A percentile compares a stretch with the other conserved stretches of the same genome.
phyloP scores from a whole-genome alignment of 2,797 vertebrate genomes.

The Muscicapa comitata region DNA sequence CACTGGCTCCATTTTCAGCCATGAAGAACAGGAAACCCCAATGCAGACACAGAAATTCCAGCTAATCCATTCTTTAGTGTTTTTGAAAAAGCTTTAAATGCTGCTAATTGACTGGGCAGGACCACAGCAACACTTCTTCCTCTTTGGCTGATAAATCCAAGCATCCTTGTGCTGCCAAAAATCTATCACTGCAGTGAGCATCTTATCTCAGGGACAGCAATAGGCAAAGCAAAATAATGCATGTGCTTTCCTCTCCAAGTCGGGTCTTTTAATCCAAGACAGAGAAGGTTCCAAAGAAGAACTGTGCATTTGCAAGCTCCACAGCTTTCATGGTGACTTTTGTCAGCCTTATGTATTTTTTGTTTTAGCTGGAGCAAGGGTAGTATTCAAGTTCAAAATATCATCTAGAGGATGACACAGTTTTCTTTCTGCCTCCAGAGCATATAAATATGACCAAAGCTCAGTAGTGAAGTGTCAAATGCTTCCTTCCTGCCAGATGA shows the following conservation, averaged over 20 bases:
- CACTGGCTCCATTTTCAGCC: neutral
- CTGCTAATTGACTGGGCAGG: neutral
- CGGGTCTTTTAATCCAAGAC: neutral
- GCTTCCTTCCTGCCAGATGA: neutral
- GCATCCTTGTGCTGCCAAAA: neutral
- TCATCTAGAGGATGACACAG: neutral
- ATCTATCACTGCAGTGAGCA: neutral
- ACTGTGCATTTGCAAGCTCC: neutral
- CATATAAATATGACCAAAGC: neutral
- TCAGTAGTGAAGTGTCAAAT: neutral
- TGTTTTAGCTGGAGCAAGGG: neutral
- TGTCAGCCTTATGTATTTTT: neutral
- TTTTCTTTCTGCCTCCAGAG: neutral
- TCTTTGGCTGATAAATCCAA: neutral
- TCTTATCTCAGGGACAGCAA: neutral
- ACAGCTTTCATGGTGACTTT: neutral
- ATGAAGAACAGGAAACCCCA: neutral
- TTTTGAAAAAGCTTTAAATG: neutral
- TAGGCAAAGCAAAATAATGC: neutral
- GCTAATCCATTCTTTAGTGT: rapidly evolving
- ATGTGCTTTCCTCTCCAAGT: neutral
- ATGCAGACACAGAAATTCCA: neutral
- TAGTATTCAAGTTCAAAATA: neutral
- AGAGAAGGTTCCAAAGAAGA: neutral
- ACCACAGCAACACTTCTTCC: neutral